Evolutionary conservation across 2,888 invertebrate genomes (phyloP).

Genomic region (Eilema depressum): DNA sequence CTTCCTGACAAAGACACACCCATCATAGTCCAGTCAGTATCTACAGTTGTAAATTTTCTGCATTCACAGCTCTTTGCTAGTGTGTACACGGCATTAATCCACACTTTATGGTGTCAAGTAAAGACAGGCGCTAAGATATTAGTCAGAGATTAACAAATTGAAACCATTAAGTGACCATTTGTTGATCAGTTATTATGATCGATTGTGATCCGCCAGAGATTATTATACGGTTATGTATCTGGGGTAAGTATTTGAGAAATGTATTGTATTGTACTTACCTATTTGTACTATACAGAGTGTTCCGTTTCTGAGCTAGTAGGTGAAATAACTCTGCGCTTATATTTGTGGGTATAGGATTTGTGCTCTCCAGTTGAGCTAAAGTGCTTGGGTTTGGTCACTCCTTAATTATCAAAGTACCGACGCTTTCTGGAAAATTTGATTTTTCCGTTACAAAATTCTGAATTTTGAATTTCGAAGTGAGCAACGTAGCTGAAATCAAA

Average conservation of each 20-base stretch:
- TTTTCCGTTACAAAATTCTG: too few species aligned
- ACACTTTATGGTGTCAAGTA: constrained; percentile 24
- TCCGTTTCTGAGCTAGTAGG: neutral
- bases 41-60: neutral
- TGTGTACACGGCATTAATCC: constrained; percentile 8
- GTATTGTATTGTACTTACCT: constrained; percentile 29
- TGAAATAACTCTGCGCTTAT: neutral
- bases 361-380: too few species aligned
- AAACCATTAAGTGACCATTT: constrained; percentile 49
- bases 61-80: neutral
- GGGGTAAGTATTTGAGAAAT: constrained; percentile 51
- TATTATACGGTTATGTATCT: constrained; percentile 54
- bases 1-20: too few species aligned
- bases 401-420: too few species aligned
- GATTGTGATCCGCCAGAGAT: constrained; percentile 48
- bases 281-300: neutral
- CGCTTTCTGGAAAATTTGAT: too few species aligned
- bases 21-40: too few species aligned
- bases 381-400: too few species aligned
- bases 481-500: too few species aligned
- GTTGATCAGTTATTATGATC: constrained; percentile 60
- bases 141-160: constrained; percentile 56
- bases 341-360: too few species aligned
- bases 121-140: constrained; percentile 56
- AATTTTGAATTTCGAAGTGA: too few species aligned